A percentile compares a stretch with the other conserved stretches of the same genome.
These are phyloP conservation scores for Callyntrura sp. DNA, from an alignment of 2,888 invertebrate genomes.

Conservation along the genomic window DNA sequence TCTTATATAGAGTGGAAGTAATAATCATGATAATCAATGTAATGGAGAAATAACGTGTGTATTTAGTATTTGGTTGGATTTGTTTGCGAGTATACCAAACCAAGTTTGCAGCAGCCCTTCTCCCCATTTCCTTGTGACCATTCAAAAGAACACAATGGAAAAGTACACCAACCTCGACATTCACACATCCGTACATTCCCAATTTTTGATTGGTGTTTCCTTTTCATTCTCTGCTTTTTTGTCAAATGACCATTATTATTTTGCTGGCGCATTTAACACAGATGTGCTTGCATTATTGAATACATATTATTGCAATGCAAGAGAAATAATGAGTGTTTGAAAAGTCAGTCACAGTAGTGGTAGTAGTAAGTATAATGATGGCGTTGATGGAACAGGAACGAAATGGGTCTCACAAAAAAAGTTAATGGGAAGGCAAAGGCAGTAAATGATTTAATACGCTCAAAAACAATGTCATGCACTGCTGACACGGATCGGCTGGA, in stretches of 20 bases:
- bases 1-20: background rate
- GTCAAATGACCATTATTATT: background rate
- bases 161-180: background rate
- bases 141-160: background rate
- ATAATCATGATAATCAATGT: conserved; percentile 60
- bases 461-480: conserved; percentile 39
- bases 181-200: conserved; percentile 4
- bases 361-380: too few relatives aligned
- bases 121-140: conserved; percentile 9
- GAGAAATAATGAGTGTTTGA: conserved; percentile 49
- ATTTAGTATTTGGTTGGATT: conserved; percentile 31
- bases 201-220: conserved; percentile 11
- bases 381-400: conserved; percentile 34
- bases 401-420: conserved; percentile 23
- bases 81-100: conserved; percentile 41
- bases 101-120: conserved; percentile 12
- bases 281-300: conserved; percentile 32
- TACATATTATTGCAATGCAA: too few relatives aligned
- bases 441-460: conserved; percentile 50
- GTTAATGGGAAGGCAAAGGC: conserved; percentile 33
- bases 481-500: conserved; percentile 36
- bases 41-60: conserved; percentile 69
- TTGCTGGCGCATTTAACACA: background rate
- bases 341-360: conserved; percentile 15
- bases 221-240: conserved; percentile 14